Percentiles rank a stretch among this genome's conserved stretches.
Conservation (phyloP, 2,113 vertebrate species). For the Cololabis saira region DNA sequence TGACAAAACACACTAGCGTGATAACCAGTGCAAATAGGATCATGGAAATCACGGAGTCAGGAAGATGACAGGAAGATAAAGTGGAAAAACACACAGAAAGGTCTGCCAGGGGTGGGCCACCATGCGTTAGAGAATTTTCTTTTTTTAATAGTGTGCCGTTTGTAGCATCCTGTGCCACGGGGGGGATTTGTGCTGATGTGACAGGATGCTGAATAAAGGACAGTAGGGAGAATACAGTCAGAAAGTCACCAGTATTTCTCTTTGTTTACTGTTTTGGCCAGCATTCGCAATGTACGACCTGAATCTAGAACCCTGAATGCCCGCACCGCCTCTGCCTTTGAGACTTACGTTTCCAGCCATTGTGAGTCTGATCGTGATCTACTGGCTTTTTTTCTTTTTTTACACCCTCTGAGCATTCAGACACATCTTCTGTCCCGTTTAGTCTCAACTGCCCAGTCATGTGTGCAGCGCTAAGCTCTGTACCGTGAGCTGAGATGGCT, state of each 20-base stretch:
- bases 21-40: slow-evolving; percentile 7
- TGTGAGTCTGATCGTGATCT: too few species aligned
- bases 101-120: slow-evolving; percentile 33
- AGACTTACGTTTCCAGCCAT: neutral
- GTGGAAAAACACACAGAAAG: slow-evolving; percentile 42
- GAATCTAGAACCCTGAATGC: slow-evolving; percentile 1
- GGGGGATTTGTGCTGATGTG: slow-evolving; percentile 69
- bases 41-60: slow-evolving; percentile 7
- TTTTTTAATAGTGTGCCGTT: slow-evolving; percentile 32
- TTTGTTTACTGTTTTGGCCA: neutral
- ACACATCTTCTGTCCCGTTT: slow-evolving; percentile 13
- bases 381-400: neutral
- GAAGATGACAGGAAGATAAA: slow-evolving; percentile 33
- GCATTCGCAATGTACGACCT: neutral
- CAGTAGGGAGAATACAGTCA: slow-evolving; percentile 23
- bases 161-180: slow-evolving; percentile 29
- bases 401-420: neutral
- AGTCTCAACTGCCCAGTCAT: slow-evolving; percentile 43
- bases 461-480: slow-evolving; percentile 20
- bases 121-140: slow-evolving; percentile 28
- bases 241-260: slow-evolving; percentile 14
- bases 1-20: slow-evolving; percentile 29
- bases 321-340: neutral
- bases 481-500: slow-evolving; percentile 30
- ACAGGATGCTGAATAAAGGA: slow-evolving; percentile 53